Percentiles rank a stretch among this genome's conserved stretches.
Evolutionary conservation across 2,113 vertebrate species (phyloP).

Genomic region (Platichthys stellatus): DNA sequence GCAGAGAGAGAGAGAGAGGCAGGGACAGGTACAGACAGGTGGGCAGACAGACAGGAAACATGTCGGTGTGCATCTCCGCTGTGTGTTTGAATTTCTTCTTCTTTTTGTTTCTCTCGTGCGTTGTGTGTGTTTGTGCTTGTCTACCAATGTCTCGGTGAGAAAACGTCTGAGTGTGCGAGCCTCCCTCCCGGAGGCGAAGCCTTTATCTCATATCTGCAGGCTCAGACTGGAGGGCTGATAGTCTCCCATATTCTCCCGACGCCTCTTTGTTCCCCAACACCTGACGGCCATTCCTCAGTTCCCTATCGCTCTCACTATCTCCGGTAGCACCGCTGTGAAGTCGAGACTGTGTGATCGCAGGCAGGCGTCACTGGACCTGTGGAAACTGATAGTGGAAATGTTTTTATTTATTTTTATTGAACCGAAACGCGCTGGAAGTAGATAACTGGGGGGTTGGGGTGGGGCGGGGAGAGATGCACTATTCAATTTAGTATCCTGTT

Average conservation of each 20-base stretch:
- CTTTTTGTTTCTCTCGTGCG: too few species aligned
- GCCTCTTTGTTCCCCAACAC: slow-evolving; percentile 78
- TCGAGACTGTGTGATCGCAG: slow-evolving; percentile 45
- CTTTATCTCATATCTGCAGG: slow-evolving; percentile 80
- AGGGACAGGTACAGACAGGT: slow-evolving; percentile 6
- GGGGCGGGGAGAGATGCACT: slow-evolving; percentile 46
- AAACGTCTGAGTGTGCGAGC: slow-evolving; percentile 38
- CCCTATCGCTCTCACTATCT: slow-evolving; percentile 61
- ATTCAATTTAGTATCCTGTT: slow-evolving; percentile 7
- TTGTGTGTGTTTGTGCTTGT: slow-evolving; percentile 35
- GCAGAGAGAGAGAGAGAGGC: slow-evolving; percentile 4
- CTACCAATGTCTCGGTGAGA: slow-evolving; percentile 3
- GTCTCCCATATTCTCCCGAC: slow-evolving; percentile 66
- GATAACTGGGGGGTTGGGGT: slow-evolving; percentile 31
- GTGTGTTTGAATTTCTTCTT: slow-evolving; percentile 15
- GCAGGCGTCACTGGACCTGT: slow-evolving; percentile 38
- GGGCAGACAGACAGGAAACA: slow-evolving; percentile 17
- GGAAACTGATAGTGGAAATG: slow-evolving; percentile 34
- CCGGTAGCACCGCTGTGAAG: slow-evolving; percentile 60
- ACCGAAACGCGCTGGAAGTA: slow-evolving; percentile 26
- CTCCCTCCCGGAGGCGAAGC: slow-evolving; percentile 52
- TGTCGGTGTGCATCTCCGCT: slow-evolving; percentile 13
- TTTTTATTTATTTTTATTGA: slow-evolving; percentile 8
- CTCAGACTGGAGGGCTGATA: slow-evolving; percentile 70
- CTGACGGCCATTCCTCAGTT: slow-evolving; percentile 61